Base-by-base conservation (phyloP, 2,113 vertebrate species). In the Pteropus alecto region DNA sequence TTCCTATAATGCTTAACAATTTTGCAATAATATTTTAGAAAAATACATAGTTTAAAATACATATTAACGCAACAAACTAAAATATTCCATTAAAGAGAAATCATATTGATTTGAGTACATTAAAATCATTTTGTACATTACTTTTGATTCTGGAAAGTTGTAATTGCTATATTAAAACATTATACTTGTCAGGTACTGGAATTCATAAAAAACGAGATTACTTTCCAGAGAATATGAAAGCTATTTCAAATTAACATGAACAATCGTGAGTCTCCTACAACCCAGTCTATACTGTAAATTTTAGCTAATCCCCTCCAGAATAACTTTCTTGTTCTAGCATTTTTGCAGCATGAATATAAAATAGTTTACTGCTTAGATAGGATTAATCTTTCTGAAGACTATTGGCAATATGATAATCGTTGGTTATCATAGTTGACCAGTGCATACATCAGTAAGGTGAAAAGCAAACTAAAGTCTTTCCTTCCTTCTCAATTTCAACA, bases 21-120 rank as follows among this genome's bases (percentile, higher is more conserved):
- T 97, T 84, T 73, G 38, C 30, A 63, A 96, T 65, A 96, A 95
- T 48, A 43, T 84, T 3, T 93, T 95, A 87, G 90, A 93, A 92
- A 97, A 97, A 94, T 86, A 85, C 46, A 73, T 35, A 86, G 7
- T 90, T 90, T 35, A 76, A 73, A 83, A 86, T 87, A 97, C 24
- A 26, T 73, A 81, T 87, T 91, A 87, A 24, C 33, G 35, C 77
- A 41, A 63, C 73, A 88, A 84, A 79, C 18, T 43, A 97, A 97
- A 95, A 86, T 12, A 68, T 93, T 92, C 56, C 82, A 24, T 96
- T 89, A 73, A 95, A 71, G 78, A 65, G 51, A 30, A 48, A 56
- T 18, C 48, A 11, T 73, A 60, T 83, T 6, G 21, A 46, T 77
- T 86, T 86, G 30, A 94, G 54, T 33, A 88, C 12, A 48, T 95